Percentiles rank a stretch among this genome's conserved stretches.
phyloP scores from a whole-genome alignment of 2,888 invertebrate genomes.

The Matsumyia berberina region DNA sequence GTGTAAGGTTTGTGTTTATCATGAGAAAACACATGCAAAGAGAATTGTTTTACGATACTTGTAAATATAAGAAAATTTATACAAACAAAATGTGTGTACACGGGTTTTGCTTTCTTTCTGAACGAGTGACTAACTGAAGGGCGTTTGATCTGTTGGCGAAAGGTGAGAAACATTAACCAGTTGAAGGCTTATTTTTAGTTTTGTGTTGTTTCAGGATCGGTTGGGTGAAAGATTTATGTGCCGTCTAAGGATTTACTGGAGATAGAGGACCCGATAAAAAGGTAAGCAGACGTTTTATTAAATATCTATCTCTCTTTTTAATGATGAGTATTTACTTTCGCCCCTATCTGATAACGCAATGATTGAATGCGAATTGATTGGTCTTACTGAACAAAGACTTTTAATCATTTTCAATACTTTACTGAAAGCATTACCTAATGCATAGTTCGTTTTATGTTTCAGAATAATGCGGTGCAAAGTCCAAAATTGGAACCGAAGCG shows the following conservation, averaged over 20 bases:
- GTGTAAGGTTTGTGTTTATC: constrained; percentile 33
- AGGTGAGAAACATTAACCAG: not conserved
- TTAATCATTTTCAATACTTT: not conserved
- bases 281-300: not conserved
- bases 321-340: constrained; percentile 32
- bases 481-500: no score
- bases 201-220: not conserved
- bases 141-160: no score
- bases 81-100: constrained; percentile 44
- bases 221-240: not conserved
- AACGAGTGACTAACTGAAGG: not conserved
- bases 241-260: no score
- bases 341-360: constrained; percentile 78
- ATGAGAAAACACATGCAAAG: constrained; percentile 10
- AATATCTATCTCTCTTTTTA: not conserved
- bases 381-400: constrained; percentile 80
- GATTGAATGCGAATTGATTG: constrained; percentile 82
- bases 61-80: constrained; percentile 70
- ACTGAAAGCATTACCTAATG: not conserved
- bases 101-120: not conserved
- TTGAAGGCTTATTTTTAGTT: not conserved
- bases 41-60: constrained; percentile 58
- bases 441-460: not conserved
- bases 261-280: not conserved
- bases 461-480: not conserved